Evolutionary conservation across 2,797 vertebrate species (phyloP), one percentile per base, ranked within the genome.

Genomic region (Microchirus variegatus): DNA sequence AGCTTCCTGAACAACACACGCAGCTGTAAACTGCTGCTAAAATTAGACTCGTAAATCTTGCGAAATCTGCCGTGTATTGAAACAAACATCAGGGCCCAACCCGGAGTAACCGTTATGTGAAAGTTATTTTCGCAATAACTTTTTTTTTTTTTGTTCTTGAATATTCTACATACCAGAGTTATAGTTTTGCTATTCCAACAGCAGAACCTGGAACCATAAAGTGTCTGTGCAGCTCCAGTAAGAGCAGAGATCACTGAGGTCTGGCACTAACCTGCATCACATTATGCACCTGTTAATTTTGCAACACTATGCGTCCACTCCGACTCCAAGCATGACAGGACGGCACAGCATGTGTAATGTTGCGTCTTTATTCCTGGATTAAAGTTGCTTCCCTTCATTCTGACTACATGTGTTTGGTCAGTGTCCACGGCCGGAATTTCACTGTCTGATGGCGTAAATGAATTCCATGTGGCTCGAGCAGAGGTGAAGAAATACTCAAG

Each of bases 391-490:
- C 70, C 31, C 70, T 84, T 88, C 83, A 86, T 89, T 75, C 76
- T 65, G 65, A 78, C 81, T 88, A 85, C 86, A 90, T 91, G 82
- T 91, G 90, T 89, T 91, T 90, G 87, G 82, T 90, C 73, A 66
- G 48, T 63, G 49, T 89, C 85, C 88, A 90, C 78, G 77, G 81
- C 63, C 61, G 81, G 83, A 89, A 90, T 91, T 88, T 92, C 73
- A 78, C 88, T 84, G 85, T 90, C 88, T 86, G 86, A 88, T 47
- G 65, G 74, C 70, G 75, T 80, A 92, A 93, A 93, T 91, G 59
- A 90, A 85, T 88, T 89, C 91, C 91, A 92, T 92, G 89, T 92
- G 92, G 78, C 80, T 80, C 40, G 37, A 79, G 87, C 67, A 82
- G 85, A 89, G 81, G 89, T 85, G 84, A 84, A 87, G 86, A 91